phyloP scores from a whole-genome alignment of 37 sponge, comb jelly and placozoan species.

The Crambe crambe region DNA sequence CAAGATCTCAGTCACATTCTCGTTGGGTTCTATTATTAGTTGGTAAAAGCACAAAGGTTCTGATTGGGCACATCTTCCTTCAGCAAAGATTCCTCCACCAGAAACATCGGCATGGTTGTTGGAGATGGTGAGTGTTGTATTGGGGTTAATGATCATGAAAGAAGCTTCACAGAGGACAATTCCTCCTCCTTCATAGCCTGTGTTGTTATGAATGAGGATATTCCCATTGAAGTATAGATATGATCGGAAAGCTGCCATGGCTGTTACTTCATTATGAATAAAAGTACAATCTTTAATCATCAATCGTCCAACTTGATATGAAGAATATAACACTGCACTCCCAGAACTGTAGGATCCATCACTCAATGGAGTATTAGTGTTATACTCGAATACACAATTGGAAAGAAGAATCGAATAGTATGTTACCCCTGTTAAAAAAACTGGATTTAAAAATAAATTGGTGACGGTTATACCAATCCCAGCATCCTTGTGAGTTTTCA shows the following conservation, averaged over 20 bases:
- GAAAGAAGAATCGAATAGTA: no score
- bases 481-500: no score
- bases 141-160: background rate
- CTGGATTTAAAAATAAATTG: no score
- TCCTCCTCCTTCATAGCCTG: slow-evolving; percentile 17
- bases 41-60: slow-evolving; percentile 14
- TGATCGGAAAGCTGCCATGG: background rate
- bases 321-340: no score
- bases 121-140: slow-evolving; percentile 1
- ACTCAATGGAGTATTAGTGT: no score
- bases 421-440: no score
- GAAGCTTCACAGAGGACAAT: slow-evolving; percentile 20
- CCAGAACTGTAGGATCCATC: no score
- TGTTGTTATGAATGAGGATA: slow-evolving; percentile 15
- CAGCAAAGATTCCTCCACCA: slow-evolving; percentile 23
- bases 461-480: no score
- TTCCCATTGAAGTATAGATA: background rate
- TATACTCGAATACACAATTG: no score
- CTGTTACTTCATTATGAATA: background rate
- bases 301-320: no score
- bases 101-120: background rate
- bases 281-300: background rate
- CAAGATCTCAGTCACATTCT: background rate
- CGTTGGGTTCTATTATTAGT: background rate
- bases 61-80: background rate